Evolutionary conservation across 2,113 vertebrate genomes (phyloP), one percentile per base, ranked within the genome.

Genomic region (Osmerus eperlanus): DNA sequence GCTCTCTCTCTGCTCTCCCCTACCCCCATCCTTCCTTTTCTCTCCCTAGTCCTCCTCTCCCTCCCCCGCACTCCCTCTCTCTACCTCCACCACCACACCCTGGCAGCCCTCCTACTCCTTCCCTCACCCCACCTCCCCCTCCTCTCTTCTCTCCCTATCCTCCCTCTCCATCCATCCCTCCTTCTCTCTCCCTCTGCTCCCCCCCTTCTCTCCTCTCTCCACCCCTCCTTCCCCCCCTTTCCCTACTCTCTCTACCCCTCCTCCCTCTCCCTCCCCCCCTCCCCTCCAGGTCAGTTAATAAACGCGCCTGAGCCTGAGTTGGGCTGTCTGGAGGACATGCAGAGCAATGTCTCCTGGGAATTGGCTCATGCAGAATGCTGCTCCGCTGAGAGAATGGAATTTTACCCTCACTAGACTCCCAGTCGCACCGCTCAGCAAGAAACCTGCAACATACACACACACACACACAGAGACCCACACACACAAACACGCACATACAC

Each of bases 311-410:
- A 87, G 87, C 87, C 85, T 81, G 88, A 84, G 88, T 89, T 90
- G 83, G 92, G 90, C 92, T 93, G 92, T 91, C 91, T 88, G 89
- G 90, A 92, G 92, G 90, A 93, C 90, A 91, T 92, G 90, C 90
- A 90, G 89, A 91, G 89, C 87, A 91, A 92, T 93, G 92, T 95
- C 95, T 93, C 94, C 90, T 89, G 93, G 92, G 95, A 96, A 91
- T 84, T 89, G 84, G 91, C 93, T 95, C 94, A 95, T 95, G 94
- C 94, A 95, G 95, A 95, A 94, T 92, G 91, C 91, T 92, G 88
- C 91, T 92, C 93, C 77, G 83, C 92, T 85, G 93, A 94, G 94
- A 94, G 93, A 94, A 92, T 94, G 92, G 94, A 96, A 96, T 95
- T 96, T 94, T 95, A 95, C 93, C 92, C 94, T 93, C 84, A 92